Evolutionary conservation across 2,797 vertebrate genomes (phyloP).

Genomic region (Nyctibius grandis): DNA sequence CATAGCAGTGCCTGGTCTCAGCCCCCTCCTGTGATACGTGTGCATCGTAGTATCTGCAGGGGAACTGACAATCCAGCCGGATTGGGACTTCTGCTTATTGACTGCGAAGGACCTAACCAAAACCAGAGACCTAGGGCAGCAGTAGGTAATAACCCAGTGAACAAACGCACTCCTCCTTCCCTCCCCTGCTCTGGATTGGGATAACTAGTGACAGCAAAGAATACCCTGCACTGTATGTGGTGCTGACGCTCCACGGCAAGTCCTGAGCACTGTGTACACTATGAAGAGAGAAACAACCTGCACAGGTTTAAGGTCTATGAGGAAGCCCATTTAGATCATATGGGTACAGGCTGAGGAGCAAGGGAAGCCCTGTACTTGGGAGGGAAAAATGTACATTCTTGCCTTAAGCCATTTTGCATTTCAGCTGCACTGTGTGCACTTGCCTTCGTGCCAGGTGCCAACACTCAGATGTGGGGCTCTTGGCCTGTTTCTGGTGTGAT

Average conservation of each 20-base stretch:
- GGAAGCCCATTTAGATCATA: not conserved
- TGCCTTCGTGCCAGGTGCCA: not conserved
- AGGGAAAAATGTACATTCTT: not conserved
- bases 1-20: not conserved
- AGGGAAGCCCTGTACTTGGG: not conserved
- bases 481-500: not conserved
- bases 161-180: not conserved
- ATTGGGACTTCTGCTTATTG: not conserved
- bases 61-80: not conserved
- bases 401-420: not conserved
- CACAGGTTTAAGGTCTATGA: not conserved
- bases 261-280: not conserved
- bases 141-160: not conserved
- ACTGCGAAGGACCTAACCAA: not conserved
- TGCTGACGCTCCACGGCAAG: not conserved
- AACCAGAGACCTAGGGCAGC: not conserved
- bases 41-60: not conserved
- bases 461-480: not conserved
- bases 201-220: not conserved
- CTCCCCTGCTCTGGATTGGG: not conserved
- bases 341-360: not conserved
- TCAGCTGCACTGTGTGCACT: not conserved
- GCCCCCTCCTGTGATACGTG: not conserved
- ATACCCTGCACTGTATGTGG: rapidly evolving
- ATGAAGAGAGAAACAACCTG: not conserved